Percentiles rank a stretch among this genome's conserved stretches.
Conservation (phyloP, 2,888 invertebrate species). For the Drosophila paucipuncta region DNA sequence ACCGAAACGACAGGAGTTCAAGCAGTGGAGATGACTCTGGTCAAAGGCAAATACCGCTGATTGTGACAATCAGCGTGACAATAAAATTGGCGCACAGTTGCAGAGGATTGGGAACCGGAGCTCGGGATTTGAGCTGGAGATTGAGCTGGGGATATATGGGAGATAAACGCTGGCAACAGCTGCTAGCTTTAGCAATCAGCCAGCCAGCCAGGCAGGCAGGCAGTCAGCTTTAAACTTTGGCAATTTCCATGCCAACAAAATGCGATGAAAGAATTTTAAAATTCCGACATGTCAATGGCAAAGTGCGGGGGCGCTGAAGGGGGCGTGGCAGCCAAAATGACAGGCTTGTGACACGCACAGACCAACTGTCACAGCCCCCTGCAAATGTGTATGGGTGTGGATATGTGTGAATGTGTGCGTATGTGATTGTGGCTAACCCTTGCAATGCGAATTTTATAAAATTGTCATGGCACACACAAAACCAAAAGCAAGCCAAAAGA, state of each 20-base stretch:
- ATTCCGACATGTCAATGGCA: conserved; percentile 68
- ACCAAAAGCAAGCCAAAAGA: conserved; percentile 21
- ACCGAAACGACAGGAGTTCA: conserved; percentile 35
- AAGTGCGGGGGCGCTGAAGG: conserved; percentile 36
- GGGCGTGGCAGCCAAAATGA: conserved; percentile 66
- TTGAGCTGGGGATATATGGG: conserved; percentile 29
- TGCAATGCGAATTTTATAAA: conserved; percentile 70
- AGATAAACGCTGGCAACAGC: conserved; percentile 67
- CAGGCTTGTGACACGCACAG: conserved; percentile 77
- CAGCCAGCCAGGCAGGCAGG: conserved; percentile 39
- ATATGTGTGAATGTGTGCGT: conserved; percentile 19
- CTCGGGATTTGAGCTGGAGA: conserved; percentile 16
- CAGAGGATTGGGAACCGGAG: conserved; percentile 29
- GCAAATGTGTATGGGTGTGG: conserved; percentile 3
- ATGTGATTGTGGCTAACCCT: conserved; percentile 66
- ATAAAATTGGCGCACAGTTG: conserved; percentile 69
- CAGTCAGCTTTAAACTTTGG: conserved; percentile 70
- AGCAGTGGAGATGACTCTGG: conserved; percentile 68
- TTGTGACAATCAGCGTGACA: conserved; percentile 77
- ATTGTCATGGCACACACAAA: conserved; percentile 52
- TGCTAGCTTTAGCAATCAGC: conserved; percentile 48
- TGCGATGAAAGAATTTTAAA: conserved; percentile 72
- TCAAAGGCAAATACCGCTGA: conserved; percentile 77
- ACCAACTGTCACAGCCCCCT: conserved; percentile 73
- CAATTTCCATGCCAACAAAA: conserved; percentile 70